Base-by-base conservation (phyloP, 2,797 vertebrate species). In the Erethizon dorsatum region DNA sequence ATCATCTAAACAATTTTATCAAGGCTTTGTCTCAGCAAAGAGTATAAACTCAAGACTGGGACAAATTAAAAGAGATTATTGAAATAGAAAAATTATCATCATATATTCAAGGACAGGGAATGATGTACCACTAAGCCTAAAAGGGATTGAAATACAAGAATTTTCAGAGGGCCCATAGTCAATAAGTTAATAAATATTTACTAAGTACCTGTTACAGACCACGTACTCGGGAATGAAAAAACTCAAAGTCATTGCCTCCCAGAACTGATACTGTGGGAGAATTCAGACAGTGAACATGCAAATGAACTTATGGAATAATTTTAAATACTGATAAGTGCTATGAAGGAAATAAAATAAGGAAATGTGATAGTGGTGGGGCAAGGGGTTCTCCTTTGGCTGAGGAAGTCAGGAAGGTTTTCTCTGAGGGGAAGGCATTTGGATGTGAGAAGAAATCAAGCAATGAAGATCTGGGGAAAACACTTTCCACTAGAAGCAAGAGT, bases 41-140 rank as follows among this genome's bases (percentile, higher is more conserved):
- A 82, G 59, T 17, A 90, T 54, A 92, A 88, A 90, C 11, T 59
- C 50, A 69, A 57, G 45, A 67, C 2, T 73, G 22, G 54, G 6
- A 86, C 3, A 86, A 31, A 54, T 41, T 47, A 91, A 94, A 95
- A 57, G 15, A 63, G 26, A 73, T 92, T 61, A 83, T 92, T 79
- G 69, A 89, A 90, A 93, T 20, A 24, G 77, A 94, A 41, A 13
- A 57, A 50, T 89, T 88, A 79, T 61, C 41, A 2, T 82, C 33
- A 52, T 52, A 56, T 69, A 71, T 41, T 92, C 2, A 89, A 88
- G 59, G 41, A 28, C 6, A 82, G 14, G 59, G 82, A 65, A 77
- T 61, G 37, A 73, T 78, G 14, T 65, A 17, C 22, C 1, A n/a
- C 33, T 1, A 61, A 88, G 7, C 37, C 11, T 20, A 78, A 52